Conservation (phyloP, 2,888 invertebrate species). For the Lysandra bellargus region DNA sequence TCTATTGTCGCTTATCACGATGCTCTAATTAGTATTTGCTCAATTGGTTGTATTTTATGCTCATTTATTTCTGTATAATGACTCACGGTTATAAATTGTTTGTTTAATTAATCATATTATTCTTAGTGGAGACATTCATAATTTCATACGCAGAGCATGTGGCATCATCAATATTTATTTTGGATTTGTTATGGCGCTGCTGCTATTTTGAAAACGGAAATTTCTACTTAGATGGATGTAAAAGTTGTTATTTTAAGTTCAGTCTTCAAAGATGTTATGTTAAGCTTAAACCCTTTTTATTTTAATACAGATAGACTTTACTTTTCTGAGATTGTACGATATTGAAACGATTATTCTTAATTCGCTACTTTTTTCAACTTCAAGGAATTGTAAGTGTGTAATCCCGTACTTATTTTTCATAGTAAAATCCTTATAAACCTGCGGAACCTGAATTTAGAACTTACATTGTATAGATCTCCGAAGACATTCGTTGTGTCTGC, state of each 20-base stretch:
- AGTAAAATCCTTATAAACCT: no score
- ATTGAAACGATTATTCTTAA: no score
- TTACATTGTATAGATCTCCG: no score
- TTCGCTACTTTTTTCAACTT: no score
- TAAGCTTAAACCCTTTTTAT: background rate
- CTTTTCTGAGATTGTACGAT: no score
- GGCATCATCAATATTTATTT: slow-evolving; percentile 8
- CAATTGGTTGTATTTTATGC: slow-evolving; percentile 11
- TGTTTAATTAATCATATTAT: slow-evolving; percentile 22
- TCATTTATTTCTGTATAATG: slow-evolving; percentile 4
- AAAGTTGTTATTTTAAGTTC: background rate
- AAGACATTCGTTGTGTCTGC: background rate
- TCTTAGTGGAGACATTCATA: background rate
- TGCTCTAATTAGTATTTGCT: slow-evolving; percentile 21
- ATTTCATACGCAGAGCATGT: background rate
- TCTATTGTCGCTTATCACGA: background rate
- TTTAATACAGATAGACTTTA: background rate
- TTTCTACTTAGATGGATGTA: background rate
- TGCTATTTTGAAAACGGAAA: background rate
- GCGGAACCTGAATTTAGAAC: no score
- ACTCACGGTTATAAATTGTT: background rate
- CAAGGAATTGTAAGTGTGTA: no score
- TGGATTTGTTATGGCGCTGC: background rate
- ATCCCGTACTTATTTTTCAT: no score
- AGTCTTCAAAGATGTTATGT: background rate